Evolutionary conservation across 2,888 invertebrate species (phyloP).

Genomic region (Encarsia formosa): DNA sequence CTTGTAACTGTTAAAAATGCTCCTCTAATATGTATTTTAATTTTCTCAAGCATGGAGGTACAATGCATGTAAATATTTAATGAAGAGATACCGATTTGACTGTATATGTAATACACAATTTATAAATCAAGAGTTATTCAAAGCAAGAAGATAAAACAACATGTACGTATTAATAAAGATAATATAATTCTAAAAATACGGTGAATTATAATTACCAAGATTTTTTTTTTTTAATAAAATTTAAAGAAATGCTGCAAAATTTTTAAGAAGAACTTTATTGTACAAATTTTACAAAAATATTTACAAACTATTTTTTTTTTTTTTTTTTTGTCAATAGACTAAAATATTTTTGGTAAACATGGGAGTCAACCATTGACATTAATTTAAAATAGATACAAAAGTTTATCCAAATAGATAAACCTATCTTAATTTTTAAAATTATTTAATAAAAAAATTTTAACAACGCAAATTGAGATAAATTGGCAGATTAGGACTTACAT

Average conservation of each 20-base stretch:
- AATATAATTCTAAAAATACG: conserved; percentile 23
- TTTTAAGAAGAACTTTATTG: too few relatives aligned
- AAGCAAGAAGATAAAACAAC: conserved; percentile 24
- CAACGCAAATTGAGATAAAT: too few relatives aligned
- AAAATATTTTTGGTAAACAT: too few relatives aligned
- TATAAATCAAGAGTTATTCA: conserved; percentile 22
- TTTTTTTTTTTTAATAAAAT: not conserved
- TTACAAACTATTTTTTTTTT: too few relatives aligned
- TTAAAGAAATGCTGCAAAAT: not conserved
- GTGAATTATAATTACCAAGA: not conserved
- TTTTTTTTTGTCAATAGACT: too few relatives aligned
- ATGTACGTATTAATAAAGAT: conserved; percentile 28
- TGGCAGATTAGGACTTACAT: too few relatives aligned
- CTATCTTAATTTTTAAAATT: too few relatives aligned
- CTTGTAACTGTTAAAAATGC: conserved; percentile 19
- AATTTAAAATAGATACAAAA: too few relatives aligned
- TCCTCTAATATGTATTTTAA: conserved; percentile 19
- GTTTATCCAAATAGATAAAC: too few relatives aligned
- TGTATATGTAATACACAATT: conserved; percentile 24
- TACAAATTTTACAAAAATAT: too few relatives aligned
- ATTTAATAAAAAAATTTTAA: too few relatives aligned
- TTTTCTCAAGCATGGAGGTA: conserved; percentile 12
- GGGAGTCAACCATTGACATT: too few relatives aligned
- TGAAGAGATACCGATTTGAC: conserved; percentile 14
- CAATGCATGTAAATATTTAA: conserved; percentile 14